These are phyloP conservation scores for Cheirogaleus medius DNA, from an alignment of 2,113 vertebrate species.

Conservation along the genomic window DNA sequence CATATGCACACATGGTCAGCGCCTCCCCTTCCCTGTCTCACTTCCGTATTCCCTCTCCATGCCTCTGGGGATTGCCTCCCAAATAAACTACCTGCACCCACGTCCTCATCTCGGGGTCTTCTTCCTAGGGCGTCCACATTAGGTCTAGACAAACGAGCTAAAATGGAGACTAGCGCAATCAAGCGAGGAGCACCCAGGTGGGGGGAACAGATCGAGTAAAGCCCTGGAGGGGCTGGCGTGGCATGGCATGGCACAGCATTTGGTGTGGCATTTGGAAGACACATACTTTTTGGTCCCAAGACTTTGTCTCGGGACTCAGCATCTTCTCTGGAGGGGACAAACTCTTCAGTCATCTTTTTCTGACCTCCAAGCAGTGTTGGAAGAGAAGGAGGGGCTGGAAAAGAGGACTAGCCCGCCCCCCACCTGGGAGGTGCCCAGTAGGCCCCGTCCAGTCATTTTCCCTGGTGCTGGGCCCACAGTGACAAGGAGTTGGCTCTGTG, in stretches of 20 bases:
- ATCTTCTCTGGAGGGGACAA: background rate
- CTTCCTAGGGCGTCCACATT: background rate
- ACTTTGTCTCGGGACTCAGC: background rate
- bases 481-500: background rate
- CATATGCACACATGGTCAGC: background rate
- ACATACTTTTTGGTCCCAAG: background rate
- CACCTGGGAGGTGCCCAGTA: background rate
- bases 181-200: too few relatives aligned
- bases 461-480: background rate
- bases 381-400: background rate
- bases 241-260: background rate
- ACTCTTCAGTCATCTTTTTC: background rate
- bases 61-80: background rate
- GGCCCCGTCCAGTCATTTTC: background rate
- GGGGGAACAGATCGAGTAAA: background rate
- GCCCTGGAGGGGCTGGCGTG: background rate
- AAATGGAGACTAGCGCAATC: background rate
- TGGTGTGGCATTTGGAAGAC: background rate
- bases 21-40: background rate
- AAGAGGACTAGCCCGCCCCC: background rate
- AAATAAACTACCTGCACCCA: background rate
- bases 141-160: background rate
- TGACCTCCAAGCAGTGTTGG: background rate
- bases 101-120: background rate
- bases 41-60: background rate